Base-by-base conservation (phyloP, 2,888 invertebrate species). In the Isotomurus palustris region DNA sequence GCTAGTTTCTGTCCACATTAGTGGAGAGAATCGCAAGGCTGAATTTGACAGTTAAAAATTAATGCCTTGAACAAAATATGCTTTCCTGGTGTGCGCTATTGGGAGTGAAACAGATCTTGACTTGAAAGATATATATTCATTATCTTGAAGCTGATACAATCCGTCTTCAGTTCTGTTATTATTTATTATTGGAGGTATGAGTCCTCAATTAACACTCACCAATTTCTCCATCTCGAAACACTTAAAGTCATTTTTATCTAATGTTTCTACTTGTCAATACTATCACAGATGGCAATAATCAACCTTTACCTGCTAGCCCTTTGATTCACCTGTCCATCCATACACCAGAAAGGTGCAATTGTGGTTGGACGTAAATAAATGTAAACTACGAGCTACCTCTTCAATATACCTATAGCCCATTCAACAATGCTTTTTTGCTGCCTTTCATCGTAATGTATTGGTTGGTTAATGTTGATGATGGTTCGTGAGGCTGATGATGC, bases 241-340 rank as follows among this genome's bases (percentile, higher is more conserved):
- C 22, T 40, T 50, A 40, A 19, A 38, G 38, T 36, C 22, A 38
- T 50, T 38, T 50, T 50, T 38, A 25, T 38, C 40, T 50, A 40
- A 10, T 49, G 50, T 24, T 50, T 27, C 24, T 50, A 22, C 35
- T 50, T 24, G 24, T 21, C 40, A 50, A 6, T 21, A 50, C 38
- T 36, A 38, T 38, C 50, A 36, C 50, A 50, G 50, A 38, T 50
- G 50, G 50, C 50, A 50, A 50, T 43, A 43, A 43, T 36, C 43
- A 21, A 43, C 43, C 21, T 43, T 43, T 43, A 43, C 21, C 43
- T 43, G 14, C 17, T 43, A 17, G 24, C 24, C 43, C 22, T 43
- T 43, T 43, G 22, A 43, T 43, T 43, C 43, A 43, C 43, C 43
- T 43, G 43, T 24, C 43, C 5, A 43, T 43, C 22, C 24, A 4